Base-by-base conservation (phyloP, 2,888 invertebrate species). In the Aleiodes alternator region DNA sequence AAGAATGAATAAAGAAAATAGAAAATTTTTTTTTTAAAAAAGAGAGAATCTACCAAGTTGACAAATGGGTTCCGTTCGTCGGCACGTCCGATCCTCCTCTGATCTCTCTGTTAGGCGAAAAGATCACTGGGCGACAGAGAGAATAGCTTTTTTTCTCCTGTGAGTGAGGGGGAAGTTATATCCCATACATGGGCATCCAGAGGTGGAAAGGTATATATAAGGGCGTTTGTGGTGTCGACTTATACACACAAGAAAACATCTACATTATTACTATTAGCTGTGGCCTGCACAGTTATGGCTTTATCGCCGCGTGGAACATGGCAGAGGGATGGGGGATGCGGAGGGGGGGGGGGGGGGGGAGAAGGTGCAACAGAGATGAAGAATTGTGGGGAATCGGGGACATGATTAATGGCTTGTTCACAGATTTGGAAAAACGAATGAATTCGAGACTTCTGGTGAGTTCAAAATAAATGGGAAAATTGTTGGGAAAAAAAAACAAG, bases 181-280 rank as follows among this genome's bases (percentile, higher is more conserved):
- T 34, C 6, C 56, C 51, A 72, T 51, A 8, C 14, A 43, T 11
- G 14, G 29, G 16, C 55, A 23, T 2, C 12, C 12, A 34, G 12
- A 73, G 68, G 59, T 14, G 8, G 53, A 53, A 31, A 50, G 51
- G 69, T 23, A 6, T 34, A 34, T 51, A 69, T 69, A 72, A 72
- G 48, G 77, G 66, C 71, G 72, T 72, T 59, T 73, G 71, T 73
- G 77, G 72, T 68, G 61, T 66, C 73, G 57, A 70, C 79, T 75
- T 80, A 81, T 82, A 84, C 83, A 80, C 77, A 82, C 81, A 82
- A 79, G 81, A 78, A 75, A 82, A 78, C 77, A 81, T 77, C 74
- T 80, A 85, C 84, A 82, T 87, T 86, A 85, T 85, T 86, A 82
- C 85, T 82, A 87, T 88, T 88, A 86, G 85, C 80, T 80, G 82